These are phyloP conservation scores for Epinotia ramella DNA, from an alignment of 2,888 invertebrate species.

Conservation along the genomic window DNA sequence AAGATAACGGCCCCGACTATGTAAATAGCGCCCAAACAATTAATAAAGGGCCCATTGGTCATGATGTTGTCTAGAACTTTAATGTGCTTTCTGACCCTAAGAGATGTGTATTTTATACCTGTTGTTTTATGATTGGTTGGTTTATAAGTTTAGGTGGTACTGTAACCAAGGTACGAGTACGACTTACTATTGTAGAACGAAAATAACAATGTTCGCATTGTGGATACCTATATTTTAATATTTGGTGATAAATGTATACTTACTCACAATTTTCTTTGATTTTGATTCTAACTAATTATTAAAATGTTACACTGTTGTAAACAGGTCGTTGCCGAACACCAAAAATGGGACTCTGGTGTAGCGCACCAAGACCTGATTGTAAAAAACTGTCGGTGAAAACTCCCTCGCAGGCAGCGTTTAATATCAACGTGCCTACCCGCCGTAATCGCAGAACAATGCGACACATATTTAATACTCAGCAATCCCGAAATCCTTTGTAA, in stretches of 20 bases:
- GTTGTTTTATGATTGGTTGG: background rate
- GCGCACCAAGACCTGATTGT: background rate
- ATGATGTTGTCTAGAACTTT: slow-evolving; percentile 68
- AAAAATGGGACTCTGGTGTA: background rate
- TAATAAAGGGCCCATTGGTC: slow-evolving; percentile 83
- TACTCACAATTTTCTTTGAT: too few relatives aligned
- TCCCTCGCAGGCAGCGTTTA: slow-evolving; percentile 58
- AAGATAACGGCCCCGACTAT: slow-evolving; percentile 79
- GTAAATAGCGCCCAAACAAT: slow-evolving; percentile 80
- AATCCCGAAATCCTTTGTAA: slow-evolving; percentile 83
- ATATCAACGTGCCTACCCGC: slow-evolving; percentile 63
- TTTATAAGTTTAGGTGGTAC: background rate
- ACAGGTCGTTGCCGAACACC: background rate
- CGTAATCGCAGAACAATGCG: slow-evolving; percentile 78
- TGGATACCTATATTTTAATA: too few relatives aligned
- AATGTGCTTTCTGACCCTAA: slow-evolving; percentile 50
- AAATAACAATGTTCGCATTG: too few relatives aligned
- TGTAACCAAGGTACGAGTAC: background rate
- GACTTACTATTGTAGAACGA: background rate
- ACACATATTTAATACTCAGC: slow-evolving; percentile 83
- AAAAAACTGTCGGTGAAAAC: slow-evolving; percentile 28
- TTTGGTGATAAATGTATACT: too few relatives aligned
- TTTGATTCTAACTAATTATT: too few relatives aligned
- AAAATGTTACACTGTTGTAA: background rate
- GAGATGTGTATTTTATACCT: background rate